Conservation (phyloP, 2,797 vertebrate species). For the Urosaurus nigricauda region DNA sequence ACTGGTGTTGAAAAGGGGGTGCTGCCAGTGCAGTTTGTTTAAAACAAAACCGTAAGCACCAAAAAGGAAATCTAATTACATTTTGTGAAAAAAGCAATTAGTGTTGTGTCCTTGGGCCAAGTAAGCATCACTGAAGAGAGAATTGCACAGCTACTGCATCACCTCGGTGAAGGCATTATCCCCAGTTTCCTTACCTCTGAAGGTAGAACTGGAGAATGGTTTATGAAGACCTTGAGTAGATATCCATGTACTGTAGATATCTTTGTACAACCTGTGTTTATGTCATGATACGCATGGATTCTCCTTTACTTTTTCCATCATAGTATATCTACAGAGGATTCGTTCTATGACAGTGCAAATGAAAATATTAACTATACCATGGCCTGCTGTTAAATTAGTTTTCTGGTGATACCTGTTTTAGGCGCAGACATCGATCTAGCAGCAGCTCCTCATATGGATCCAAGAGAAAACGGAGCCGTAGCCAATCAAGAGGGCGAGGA, state of each 20-base stretch:
- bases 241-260: not conserved
- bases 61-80: no score
- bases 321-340: rapidly evolving
- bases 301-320: not conserved
- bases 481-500: constrained; percentile 82
- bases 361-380: not conserved
- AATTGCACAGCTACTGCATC: not conserved
- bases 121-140: not conserved
- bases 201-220: not conserved
- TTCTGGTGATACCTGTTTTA: constrained; percentile 70
- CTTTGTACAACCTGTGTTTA: not conserved
- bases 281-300: no score
- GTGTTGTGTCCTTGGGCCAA: not conserved
- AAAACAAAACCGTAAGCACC: no score
- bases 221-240: not conserved
- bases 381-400: not conserved
- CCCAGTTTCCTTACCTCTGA: not conserved
- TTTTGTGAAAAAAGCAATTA: not conserved
- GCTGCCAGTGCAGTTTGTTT: no score
- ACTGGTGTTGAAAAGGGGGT: no score
- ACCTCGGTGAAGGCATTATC: not conserved
- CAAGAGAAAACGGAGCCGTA: constrained; percentile 89
- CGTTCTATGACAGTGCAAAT: rapidly evolving
- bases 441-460: constrained; percentile 95
- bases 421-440: constrained; percentile 89